Evolutionary conservation across 2,113 vertebrate species (phyloP).

Genomic region (Castor canadensis): DNA sequence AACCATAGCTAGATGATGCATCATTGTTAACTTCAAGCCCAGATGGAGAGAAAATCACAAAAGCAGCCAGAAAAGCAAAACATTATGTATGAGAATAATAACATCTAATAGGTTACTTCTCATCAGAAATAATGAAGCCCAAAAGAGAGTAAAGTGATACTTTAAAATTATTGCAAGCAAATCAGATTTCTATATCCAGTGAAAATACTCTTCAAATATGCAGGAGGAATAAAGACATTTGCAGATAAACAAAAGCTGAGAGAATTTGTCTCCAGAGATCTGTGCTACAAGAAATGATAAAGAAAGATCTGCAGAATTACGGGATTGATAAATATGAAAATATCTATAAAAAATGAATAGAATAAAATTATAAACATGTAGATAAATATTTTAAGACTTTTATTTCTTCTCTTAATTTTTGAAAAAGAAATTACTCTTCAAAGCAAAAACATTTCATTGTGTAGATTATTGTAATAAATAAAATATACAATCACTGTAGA

Average conservation of each 20-base stretch:
- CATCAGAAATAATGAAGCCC: not conserved
- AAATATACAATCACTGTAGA: not conserved
- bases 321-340: not conserved
- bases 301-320: not conserved
- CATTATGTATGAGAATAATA: not conserved
- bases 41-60: not conserved
- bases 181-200: conserved; percentile 22
- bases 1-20: not conserved
- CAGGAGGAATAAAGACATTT: not conserved
- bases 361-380: not conserved
- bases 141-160: not conserved
- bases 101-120: not conserved
- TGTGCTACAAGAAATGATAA: not conserved
- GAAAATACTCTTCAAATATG: not conserved
- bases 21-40: not conserved
- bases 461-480: not conserved
- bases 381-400: not conserved
- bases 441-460: not conserved
- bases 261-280: not conserved
- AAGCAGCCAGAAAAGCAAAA: not conserved
- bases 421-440: not conserved
- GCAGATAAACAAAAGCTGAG: not conserved
- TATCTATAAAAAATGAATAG: not conserved
- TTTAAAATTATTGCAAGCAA: not conserved
- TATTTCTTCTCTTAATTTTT: not conserved